Evolutionary conservation across 2,888 invertebrate genomes (phyloP).

Genomic region (Sericinus montela): DNA sequence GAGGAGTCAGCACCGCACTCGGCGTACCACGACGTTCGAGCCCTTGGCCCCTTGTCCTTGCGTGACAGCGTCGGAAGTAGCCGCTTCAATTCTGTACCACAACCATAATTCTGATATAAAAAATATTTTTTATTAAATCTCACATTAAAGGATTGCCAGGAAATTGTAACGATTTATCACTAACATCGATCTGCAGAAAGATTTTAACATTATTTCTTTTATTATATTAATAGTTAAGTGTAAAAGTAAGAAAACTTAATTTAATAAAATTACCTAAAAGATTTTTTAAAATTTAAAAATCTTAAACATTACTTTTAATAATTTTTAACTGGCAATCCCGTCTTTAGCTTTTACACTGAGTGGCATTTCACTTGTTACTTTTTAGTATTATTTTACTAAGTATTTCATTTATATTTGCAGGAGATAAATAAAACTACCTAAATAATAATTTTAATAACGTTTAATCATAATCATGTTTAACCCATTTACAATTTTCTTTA

Average conservation of each 20-base stretch:
- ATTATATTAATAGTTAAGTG: too few relatives aligned
- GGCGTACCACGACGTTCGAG: slow-evolving; percentile 84
- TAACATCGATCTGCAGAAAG: too few relatives aligned
- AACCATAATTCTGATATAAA: background rate
- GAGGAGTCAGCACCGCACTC: slow-evolving; percentile 78
- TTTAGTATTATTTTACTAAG: too few relatives aligned
- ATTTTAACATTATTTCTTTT: too few relatives aligned
- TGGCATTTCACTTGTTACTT: background rate
- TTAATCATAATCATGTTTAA: background rate
- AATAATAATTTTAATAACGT: background rate
- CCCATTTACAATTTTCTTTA: background rate
- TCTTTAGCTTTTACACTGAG: slow-evolving; percentile 11
- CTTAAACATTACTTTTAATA: too few relatives aligned
- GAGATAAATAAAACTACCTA: background rate
- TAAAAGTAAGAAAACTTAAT: too few relatives aligned
- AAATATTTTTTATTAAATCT: background rate
- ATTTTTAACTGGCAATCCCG: slow-evolving; percentile 2
- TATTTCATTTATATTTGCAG: background rate
- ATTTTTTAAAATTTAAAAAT: too few relatives aligned
- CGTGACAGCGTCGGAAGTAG: slow-evolving; percentile 65
- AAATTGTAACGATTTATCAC: too few relatives aligned
- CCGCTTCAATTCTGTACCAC: slow-evolving; percentile 60
- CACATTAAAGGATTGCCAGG: background rate
- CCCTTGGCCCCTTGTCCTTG: slow-evolving; percentile 66
- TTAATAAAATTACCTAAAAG: too few relatives aligned